These are phyloP conservation scores for Rhodinocichla rosea DNA, from an alignment of 2,113 vertebrate species.

Conservation along the genomic window DNA sequence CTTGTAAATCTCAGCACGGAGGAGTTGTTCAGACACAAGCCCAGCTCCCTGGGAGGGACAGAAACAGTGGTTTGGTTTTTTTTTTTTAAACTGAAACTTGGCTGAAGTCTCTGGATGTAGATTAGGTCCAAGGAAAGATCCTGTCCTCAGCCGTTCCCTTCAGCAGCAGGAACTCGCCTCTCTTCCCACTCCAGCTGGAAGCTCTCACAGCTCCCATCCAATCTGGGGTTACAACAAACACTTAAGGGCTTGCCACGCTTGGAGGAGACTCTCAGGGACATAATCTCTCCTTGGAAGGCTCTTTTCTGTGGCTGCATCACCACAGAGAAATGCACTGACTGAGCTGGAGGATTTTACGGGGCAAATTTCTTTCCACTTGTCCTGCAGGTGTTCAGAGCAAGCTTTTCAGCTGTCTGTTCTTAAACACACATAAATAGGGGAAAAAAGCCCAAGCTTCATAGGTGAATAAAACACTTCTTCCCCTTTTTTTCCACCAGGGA, in stretches of 20 bases:
- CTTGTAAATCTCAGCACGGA: not conserved
- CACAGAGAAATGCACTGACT: not conserved
- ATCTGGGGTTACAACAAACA: not conserved
- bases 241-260: not conserved
- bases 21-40: not conserved
- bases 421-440: rapidly evolving
- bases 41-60: not conserved
- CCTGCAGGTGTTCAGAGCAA: not conserved
- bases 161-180: not conserved
- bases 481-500: conserved; percentile 75
- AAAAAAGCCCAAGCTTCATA: rapidly evolving
- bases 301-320: not conserved
- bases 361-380: not conserved
- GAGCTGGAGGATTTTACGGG: not conserved
- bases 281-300: not conserved
- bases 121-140: not conserved
- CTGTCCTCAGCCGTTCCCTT: not conserved
- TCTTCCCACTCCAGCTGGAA: conserved; percentile 5
- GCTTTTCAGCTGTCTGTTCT: not conserved
- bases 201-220: not conserved
- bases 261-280: not conserved
- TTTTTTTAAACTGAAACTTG: not conserved
- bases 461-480: not conserved
- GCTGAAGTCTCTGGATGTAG: not conserved
- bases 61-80: not conserved